Conservation (phyloP, 2,797 vertebrate species). For the Myripristis murdjan region DNA sequence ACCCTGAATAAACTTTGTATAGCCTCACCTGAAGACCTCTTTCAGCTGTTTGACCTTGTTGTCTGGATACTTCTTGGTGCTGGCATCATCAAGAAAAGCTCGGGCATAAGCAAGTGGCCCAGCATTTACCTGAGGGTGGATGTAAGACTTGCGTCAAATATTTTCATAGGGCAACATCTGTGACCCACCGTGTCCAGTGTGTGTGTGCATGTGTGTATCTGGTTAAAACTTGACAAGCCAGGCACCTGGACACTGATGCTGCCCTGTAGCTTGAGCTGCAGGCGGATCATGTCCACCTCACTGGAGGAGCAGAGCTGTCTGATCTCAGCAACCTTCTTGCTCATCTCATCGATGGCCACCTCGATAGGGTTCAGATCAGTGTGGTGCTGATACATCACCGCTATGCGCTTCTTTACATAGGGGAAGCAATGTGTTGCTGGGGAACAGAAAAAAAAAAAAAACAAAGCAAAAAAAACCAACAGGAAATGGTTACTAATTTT, state of each 20-base stretch:
- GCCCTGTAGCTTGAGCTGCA: constrained; percentile 97
- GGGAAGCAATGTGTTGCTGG: constrained; percentile 98
- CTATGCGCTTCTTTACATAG: constrained; percentile 96
- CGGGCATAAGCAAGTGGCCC: constrained; percentile 96
- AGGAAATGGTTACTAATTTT: not conserved
- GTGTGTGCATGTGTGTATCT: not conserved
- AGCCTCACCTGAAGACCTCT: constrained; percentile 94
- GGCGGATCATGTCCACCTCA: constrained; percentile 98
- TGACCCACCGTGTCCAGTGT: not conserved
- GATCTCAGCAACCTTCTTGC: constrained; percentile 95
- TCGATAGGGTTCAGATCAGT: constrained; percentile 97
- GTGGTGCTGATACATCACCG: constrained; percentile 98
- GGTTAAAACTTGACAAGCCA: not conserved
- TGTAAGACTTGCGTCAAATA: not conserved
- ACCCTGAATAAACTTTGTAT: not conserved
- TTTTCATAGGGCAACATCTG: not conserved
- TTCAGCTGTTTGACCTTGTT: constrained; percentile 98
- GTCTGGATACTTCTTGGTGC: constrained; percentile 95
- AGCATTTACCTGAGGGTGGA: constrained; percentile 91
- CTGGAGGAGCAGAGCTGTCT: constrained; percentile 92
- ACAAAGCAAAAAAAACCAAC: too few relatives aligned
- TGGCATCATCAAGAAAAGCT: constrained; percentile 94
- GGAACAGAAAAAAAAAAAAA: constrained; percentile 23
- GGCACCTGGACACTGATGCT: constrained; percentile 97
- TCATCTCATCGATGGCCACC: constrained; percentile 99